Evolutionary conservation across 2,888 invertebrate species (phyloP), one percentile per base, ranked within the genome.

Genomic region (Sepiola atlantica): DNA sequence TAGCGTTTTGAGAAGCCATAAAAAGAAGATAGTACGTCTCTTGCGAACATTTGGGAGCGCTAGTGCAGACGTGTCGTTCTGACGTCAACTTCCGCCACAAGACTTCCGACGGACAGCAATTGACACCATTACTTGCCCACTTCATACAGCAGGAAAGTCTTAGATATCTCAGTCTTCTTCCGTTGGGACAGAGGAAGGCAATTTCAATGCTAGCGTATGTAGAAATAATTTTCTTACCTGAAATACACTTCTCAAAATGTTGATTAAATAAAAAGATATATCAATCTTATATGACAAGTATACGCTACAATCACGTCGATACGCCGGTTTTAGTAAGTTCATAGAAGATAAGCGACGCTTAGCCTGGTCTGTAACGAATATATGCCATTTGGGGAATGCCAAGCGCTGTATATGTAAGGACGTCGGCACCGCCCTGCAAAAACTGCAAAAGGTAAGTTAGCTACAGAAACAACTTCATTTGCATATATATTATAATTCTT

Each of bases 251-350:
- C 12, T 14, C n/a, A 77, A n/a, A 77, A 4, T 77, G n/a, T 32
- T 77, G n/a, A 77, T 77, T 77, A n/a, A n/a, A 77, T 77, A n/a
- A 77, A 77, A 77, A 77, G 12, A 77, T n/a, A 77, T 77, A 77
- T 77, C 16, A 77, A 77, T 77, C 14, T 12, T 32, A 32, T 32
- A 61, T 28, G n/a, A 77, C n/a, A 32, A 1, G 32, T n/a, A 77
- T 16, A n/a, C 0, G 12, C 77, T 8, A 77, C 14, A 12, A 12
- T 12, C n/a, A 77, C 61, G 45, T 45, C 8, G 2, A 45, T 4
- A 45, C 8, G 45, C 45, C 4, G 45, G 45, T 45, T 45, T 45
- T 45, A 4, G 45, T 4, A 4, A 45, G 45, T 45, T 45, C 8
- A 45, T 45, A 2, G 8, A 45, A 45, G 45, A 4, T 45, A 45